Evolutionary conservation across 2,888 invertebrate genomes (phyloP).

Genomic region (Sinotaia quadrata): DNA sequence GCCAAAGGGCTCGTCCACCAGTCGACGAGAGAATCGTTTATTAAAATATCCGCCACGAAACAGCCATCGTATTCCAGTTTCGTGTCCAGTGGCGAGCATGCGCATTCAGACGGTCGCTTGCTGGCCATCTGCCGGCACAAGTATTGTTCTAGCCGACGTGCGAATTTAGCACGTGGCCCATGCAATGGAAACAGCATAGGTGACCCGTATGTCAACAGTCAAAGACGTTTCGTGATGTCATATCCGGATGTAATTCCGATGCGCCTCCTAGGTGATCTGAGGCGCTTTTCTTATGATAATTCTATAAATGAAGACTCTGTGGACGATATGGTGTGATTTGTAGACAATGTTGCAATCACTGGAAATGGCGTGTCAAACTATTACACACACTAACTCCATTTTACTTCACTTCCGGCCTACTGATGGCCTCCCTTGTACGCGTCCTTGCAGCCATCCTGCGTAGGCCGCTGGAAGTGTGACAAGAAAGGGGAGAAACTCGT

Average conservation of each 20-base stretch:
- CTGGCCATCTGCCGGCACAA: slow-evolving; percentile 40
- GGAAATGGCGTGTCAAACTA: too few species aligned
- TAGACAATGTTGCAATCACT: too few species aligned
- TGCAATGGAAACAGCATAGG: background rate
- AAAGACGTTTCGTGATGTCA: slow-evolving; percentile 21
- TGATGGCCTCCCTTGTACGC: too few species aligned
- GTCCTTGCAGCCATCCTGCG: too few species aligned
- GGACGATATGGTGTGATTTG: too few species aligned
- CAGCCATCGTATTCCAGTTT: slow-evolving; percentile 21
- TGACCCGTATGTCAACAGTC: background rate
- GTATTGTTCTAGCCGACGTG: slow-evolving; percentile 36
- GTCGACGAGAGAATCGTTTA: slow-evolving; percentile 38
- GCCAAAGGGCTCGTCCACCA: slow-evolving; percentile 27
- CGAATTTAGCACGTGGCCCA: slow-evolving; percentile 1
- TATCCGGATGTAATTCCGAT: slow-evolving; percentile 25
- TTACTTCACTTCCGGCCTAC: too few species aligned
- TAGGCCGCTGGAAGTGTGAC: too few species aligned
- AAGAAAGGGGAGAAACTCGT: too few species aligned
- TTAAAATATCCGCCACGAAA: slow-evolving; percentile 10
- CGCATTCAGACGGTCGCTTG: slow-evolving; percentile 44
- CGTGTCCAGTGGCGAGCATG: slow-evolving; percentile 36
- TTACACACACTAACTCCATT: too few species aligned
- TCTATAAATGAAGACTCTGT: background rate
- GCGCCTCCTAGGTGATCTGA: background rate
- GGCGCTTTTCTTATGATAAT: slow-evolving; percentile 2